phyloP scores from a whole-genome alignment of 2,113 vertebrate genomes.

The Micronycteris hirsuta region DNA sequence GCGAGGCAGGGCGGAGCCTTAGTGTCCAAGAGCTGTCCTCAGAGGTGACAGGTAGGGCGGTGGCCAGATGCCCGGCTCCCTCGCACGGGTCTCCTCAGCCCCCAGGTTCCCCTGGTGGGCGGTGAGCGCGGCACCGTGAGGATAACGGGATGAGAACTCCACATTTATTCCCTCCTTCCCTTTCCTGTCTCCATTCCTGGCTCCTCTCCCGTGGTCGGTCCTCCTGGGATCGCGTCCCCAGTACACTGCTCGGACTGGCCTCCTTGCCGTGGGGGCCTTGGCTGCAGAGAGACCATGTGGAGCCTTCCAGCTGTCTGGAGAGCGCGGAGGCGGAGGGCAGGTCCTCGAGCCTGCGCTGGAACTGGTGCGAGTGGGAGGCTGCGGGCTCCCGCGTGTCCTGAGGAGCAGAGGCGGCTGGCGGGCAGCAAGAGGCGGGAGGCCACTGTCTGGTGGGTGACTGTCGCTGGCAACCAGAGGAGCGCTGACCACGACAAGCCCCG shows the following conservation, averaged over 20 bases:
- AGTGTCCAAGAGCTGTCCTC: neutral
- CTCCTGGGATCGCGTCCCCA: neutral
- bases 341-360: neutral
- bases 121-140: neutral
- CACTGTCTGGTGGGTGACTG: neutral
- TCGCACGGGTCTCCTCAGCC: too few species aligned
- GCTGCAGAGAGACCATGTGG: neutral
- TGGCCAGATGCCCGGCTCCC: accelerated
- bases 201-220: too few species aligned
- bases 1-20: accelerated
- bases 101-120: neutral
- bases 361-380: neutral
- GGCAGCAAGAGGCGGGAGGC: accelerated
- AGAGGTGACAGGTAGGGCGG: neutral
- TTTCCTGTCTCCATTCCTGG: neutral
- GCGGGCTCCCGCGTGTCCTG: accelerated
- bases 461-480: neutral
- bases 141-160: accelerated
- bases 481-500: accelerated
- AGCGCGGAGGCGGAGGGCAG: accelerated
- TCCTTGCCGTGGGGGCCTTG: neutral
- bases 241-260: neutral
- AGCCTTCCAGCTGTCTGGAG: neutral
- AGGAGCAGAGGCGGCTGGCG: neutral
- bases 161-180: neutral